Percentiles rank a stretch among this genome's conserved stretches.
phyloP scores from a whole-genome alignment of 2,113 vertebrate genomes.

The Irena cyanogastra region DNA sequence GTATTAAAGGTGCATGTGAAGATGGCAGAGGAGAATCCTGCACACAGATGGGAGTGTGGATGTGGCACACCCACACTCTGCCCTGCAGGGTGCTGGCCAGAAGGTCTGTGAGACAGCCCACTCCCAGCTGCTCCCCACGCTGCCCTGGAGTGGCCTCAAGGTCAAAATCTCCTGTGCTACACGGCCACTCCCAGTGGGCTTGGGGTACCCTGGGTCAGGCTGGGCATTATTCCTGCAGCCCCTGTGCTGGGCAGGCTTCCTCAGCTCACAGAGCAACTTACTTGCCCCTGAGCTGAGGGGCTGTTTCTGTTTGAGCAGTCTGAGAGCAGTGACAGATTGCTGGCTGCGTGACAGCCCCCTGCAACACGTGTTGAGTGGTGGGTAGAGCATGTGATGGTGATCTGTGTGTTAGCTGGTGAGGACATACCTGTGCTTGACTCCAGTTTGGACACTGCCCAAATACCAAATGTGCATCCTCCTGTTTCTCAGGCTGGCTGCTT shows the following conservation, averaged over 20 bases:
- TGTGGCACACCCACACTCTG: rapidly evolving
- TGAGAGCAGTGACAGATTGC: not conserved
- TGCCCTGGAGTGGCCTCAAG: not conserved
- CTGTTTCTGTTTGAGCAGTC: not conserved
- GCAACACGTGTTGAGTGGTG: not conserved
- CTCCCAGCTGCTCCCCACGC: not conserved
- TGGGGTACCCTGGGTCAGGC: not conserved
- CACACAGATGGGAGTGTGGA: rapidly evolving
- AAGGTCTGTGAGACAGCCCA: rapidly evolving
- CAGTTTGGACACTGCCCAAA: not conserved
- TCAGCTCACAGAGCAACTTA: not conserved
- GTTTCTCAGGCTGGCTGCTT: not conserved
- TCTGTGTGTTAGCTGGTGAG: not conserved
- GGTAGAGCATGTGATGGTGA: not conserved
- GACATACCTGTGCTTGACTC: not conserved
- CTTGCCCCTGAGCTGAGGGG: not conserved
- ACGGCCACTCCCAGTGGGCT: not conserved
- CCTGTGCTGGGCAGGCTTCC: not conserved
- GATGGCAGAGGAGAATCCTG: rapidly evolving
- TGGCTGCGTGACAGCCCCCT: rapidly evolving
- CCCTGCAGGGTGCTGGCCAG: rapidly evolving
- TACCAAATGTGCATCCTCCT: not conserved
- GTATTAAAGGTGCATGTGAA: rapidly evolving
- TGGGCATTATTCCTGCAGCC: not conserved
- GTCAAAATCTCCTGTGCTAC: not conserved